Evolutionary conservation across 2,113 vertebrate species (phyloP).

Genomic region (Brienomyrus longianalis): DNA sequence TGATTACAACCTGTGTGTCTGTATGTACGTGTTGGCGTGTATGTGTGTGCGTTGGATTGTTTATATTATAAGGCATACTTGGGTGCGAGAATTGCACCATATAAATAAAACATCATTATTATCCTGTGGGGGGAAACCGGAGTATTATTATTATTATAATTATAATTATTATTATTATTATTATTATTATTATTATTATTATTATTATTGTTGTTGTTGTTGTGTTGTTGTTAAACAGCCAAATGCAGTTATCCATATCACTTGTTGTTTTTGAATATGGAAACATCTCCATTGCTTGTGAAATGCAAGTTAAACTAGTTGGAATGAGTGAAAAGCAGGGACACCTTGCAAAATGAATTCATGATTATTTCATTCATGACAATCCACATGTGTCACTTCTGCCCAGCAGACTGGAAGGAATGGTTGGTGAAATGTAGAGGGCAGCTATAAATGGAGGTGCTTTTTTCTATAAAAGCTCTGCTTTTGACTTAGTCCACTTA

Average conservation of each 20-base stretch:
- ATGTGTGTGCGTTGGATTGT: neutral
- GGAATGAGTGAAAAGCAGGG: constrained; percentile 15
- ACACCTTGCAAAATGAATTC: neutral
- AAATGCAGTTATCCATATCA: neutral
- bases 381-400: constrained; percentile 18
- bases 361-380: no score
- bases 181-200: no score
- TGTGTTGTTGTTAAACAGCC: neutral
- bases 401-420: constrained; percentile 18
- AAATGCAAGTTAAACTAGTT: constrained; percentile 10
- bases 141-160: no score
- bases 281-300: neutral
- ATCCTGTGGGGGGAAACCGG: no score
- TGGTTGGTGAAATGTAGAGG: constrained; percentile 30
- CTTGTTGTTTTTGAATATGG: neutral
- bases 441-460: constrained; percentile 1
- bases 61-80: neutral
- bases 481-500: constrained; percentile 36
- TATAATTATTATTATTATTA: neutral
- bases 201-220: neutral
- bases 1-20: no score
- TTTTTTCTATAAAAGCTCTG: constrained; percentile 3
- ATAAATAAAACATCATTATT: neutral
- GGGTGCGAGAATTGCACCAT: neutral
- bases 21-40: neutral